Percentiles rank a stretch among this genome's conserved stretches.
Evolutionary conservation across 2,888 invertebrate genomes (phyloP).

Genomic region (Caenorhabditis doughertyi): DNA sequence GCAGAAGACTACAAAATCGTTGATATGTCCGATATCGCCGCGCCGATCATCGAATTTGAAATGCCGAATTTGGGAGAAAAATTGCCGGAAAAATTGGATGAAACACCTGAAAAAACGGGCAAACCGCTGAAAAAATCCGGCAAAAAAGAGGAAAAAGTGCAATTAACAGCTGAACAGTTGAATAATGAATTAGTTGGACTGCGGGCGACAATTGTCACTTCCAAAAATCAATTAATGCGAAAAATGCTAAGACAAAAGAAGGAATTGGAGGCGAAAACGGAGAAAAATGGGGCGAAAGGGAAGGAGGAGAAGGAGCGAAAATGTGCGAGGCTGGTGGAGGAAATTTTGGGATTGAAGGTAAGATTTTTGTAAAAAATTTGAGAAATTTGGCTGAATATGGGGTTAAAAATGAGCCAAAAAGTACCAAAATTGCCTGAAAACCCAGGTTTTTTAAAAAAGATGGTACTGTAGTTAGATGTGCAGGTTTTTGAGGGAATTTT

Average conservation of each 20-base stretch:
- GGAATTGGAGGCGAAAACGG: conserved; percentile 44
- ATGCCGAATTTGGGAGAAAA: conserved; percentile 50
- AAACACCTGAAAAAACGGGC: neutral
- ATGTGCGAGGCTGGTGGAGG: conserved; percentile 28
- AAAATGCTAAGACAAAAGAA: conserved; percentile 60
- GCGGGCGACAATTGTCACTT: conserved; percentile 6
- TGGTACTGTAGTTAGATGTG: too few relatives aligned
- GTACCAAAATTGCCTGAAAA: too few relatives aligned
- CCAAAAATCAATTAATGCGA: conserved; percentile 31
- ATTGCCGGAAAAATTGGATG: neutral
- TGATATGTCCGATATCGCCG: conserved; percentile 56
- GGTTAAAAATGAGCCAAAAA: too few relatives aligned
- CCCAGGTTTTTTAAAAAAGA: too few relatives aligned
- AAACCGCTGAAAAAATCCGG: neutral
- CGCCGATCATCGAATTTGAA: conserved; percentile 62
- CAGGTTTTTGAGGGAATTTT: too few relatives aligned
- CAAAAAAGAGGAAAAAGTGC: neutral
- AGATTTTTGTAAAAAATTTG: neutral
- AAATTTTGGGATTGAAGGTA: conserved; percentile 55
- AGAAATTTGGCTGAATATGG: too few relatives aligned
- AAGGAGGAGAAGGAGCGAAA: conserved; percentile 29
- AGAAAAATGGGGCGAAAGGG: conserved; percentile 4
- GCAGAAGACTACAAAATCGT: conserved; percentile 58
- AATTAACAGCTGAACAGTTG: conserved; percentile 53
- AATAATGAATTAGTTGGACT: conserved; percentile 58